A percentile compares a stretch with the other conserved stretches of the same genome.
phyloP scores from a whole-genome alignment of 2,797 vertebrate species.

The Parauchenoglanis punctatus region DNA sequence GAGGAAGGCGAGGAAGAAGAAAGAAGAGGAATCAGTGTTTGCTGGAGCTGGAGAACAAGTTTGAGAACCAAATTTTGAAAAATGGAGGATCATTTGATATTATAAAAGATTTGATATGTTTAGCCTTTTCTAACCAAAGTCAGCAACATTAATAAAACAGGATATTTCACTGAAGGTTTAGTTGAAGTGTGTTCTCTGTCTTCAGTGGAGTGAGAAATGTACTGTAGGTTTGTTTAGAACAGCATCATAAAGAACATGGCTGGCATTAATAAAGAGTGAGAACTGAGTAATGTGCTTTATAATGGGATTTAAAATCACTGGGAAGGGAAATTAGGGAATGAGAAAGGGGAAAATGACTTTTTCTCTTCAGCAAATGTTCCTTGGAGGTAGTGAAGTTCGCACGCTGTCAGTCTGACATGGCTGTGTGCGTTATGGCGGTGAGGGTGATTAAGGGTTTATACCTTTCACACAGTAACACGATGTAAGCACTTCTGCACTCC shows the following conservation, averaged over 20 bases:
- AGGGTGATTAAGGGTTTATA: slow-evolving; percentile 8
- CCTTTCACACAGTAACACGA: neutral
- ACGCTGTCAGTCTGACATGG: neutral
- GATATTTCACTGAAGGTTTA: neutral
- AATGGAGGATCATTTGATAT: neutral
- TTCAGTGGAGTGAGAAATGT: neutral
- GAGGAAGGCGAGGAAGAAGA: no score
- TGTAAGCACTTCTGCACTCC: neutral
- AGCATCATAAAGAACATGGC: neutral
- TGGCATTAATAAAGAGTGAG: neutral
- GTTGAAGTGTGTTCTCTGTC: neutral
- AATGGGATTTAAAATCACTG: neutral
- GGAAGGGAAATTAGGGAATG: slow-evolving; percentile 1
- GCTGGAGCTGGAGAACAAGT: no score
- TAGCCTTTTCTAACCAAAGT: neutral
- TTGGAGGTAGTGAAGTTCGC: neutral
- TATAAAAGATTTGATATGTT: neutral
- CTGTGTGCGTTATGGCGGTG: neutral
- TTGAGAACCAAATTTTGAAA: neutral
- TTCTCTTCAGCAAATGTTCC: neutral
- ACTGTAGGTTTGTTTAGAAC: neutral
- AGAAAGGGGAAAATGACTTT: neutral
- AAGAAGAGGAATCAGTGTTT: no score
- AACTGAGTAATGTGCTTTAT: neutral
- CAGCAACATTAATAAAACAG: neutral